These are phyloP conservation scores for Parotia lawesii DNA, from an alignment of 2,113 vertebrate species.

Conservation along the genomic window DNA sequence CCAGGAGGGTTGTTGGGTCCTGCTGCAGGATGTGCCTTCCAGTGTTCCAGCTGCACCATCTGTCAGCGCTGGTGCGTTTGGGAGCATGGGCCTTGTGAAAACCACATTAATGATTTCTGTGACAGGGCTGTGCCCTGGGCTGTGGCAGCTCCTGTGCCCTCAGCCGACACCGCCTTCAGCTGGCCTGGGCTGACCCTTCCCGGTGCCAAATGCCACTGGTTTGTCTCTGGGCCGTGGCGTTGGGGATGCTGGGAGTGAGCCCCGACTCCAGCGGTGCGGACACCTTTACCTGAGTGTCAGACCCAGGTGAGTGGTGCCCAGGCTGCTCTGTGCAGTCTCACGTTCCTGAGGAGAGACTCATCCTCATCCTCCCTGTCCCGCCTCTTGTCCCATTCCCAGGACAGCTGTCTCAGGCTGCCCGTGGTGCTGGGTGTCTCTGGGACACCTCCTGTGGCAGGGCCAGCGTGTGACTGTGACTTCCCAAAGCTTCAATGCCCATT, in stretches of 20 bases:
- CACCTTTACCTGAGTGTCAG: neutral
- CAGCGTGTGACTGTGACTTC: rapidly evolving
- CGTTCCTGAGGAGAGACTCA: neutral
- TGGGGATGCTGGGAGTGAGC: neutral
- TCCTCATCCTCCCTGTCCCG: neutral
- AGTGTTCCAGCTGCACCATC: neutral
- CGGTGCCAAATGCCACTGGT: rapidly evolving
- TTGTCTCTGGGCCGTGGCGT: rapidly evolving
- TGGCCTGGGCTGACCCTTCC: neutral
- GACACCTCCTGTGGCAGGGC: neutral
- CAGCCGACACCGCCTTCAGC: rapidly evolving
- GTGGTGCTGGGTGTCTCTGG: neutral
- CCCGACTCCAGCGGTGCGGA: rapidly evolving
- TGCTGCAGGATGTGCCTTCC: neutral
- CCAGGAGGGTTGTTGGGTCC: no score
- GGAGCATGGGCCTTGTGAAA: neutral
- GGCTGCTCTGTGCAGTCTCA: neutral
- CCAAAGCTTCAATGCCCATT: neutral
- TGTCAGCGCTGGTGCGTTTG: neutral
- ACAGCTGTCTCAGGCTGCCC: neutral
- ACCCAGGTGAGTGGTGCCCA: neutral
- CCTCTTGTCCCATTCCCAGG: neutral
- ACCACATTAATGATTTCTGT: rapidly evolving
- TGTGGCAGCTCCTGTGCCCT: neutral
- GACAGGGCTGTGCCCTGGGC: neutral